Base-by-base conservation (phyloP, 2,797 vertebrate species). In the Botia almorhae region DNA sequence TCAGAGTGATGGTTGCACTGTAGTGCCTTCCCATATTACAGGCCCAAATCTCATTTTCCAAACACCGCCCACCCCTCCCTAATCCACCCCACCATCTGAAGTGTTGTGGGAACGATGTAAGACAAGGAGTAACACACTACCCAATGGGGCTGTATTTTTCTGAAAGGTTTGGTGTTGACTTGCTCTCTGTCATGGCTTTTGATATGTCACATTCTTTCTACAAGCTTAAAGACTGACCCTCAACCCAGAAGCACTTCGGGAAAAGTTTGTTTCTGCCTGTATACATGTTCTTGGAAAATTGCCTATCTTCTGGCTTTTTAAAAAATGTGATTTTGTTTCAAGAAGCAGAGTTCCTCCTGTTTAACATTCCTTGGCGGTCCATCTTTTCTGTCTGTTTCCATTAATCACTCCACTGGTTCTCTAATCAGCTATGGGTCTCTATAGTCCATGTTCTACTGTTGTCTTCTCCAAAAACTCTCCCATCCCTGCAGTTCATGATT, bases 161-260 rank as follows among this genome's bases (percentile, higher is more conserved):
- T 33, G 12, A 67, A 72, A 67, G 75, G 36, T 75, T 78, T 68
- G 39, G 48, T 77, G 55, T 81, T 63, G 33, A 58, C 73, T 58
- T 67, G 71, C 69, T 53, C 61, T 80, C 76, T 60, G 43, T 72
- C 19, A 55, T 46, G 56, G 81, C 46, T 69, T 69, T 78, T 69
- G 61, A 81, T 76, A 77, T 76, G 71, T 70, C 69, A 43, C 36
- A 84, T 81, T 76, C 39, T 60, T 65, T 76, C 60, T 55, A 23
- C 13, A 50, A 76, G 55, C 74, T 78, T 74, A 85, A 78, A 79
- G 81, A 60, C 64, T 70, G 76, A 69, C 74, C 69, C 51, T 51
- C 53, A 69, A 58, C 21, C 81, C 43, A 14, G 21, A 46, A 69
- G 73, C 4, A 33, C 60, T 50, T 72, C 69, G 69, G 56, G 74